These are phyloP conservation scores for Oncorhynchus gorbuscha DNA, from an alignment of 2,113 vertebrate genomes.

Conservation along the genomic window DNA sequence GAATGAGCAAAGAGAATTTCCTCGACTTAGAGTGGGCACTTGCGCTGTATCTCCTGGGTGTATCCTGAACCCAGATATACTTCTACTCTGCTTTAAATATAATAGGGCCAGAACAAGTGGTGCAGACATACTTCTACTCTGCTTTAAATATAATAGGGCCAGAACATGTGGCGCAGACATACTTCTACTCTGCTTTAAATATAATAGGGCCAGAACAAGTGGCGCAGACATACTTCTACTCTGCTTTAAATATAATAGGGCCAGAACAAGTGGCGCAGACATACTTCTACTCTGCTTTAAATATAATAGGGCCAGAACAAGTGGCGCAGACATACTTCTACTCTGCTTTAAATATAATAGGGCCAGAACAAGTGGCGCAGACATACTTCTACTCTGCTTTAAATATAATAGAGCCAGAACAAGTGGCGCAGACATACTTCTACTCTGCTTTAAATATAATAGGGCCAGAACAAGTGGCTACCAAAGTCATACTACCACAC, in stretches of 20 bases:
- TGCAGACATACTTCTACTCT: constrained; percentile 16
- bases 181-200: constrained; percentile 30
- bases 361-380: background rate
- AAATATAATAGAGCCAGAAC: too few relatives aligned
- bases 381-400: too few relatives aligned
- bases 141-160: constrained; percentile 36
- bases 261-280: background rate
- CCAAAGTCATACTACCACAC: constrained; percentile 23
- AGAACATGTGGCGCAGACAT: constrained; percentile 18
- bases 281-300: constrained; percentile 29
- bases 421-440: background rate
- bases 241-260: too few relatives aligned
- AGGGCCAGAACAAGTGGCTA: background rate
- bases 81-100: background rate
- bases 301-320: constrained; percentile 32
- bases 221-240: too few relatives aligned
- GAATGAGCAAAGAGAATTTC: background rate
- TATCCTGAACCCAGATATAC: background rate
- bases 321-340: constrained; percentile 13
- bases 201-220: constrained; percentile 17
- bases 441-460: constrained; percentile 37
- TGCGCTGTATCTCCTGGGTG: constrained; percentile 7
- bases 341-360: constrained; percentile 34
- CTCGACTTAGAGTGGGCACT: background rate
- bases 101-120: too few relatives aligned